Evolutionary conservation across 2,888 invertebrate species (phyloP).

Genomic region (Micoletzkya japonica): DNA sequence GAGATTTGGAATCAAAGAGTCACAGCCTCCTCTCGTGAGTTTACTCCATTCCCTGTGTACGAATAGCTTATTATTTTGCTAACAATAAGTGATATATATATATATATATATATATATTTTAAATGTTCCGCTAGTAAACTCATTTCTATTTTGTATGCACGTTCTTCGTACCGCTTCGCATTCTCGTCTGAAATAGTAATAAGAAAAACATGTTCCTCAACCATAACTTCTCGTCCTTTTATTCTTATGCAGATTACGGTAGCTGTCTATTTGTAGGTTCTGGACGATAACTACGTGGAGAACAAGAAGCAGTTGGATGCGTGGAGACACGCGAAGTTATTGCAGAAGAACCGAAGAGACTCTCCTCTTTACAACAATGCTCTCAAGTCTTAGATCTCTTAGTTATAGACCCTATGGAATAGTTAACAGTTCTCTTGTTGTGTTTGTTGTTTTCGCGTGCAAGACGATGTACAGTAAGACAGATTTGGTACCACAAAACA

Average conservation of each 20-base stretch:
- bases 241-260: neutral
- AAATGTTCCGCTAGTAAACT: too few relatives aligned
- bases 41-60: too few relatives aligned
- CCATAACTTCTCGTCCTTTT: neutral
- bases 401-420: neutral
- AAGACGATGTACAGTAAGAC: constrained; percentile 9
- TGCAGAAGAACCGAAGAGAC: constrained; percentile 22
- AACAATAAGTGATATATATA: too few relatives aligned
- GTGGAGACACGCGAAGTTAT: constrained; percentile 50
- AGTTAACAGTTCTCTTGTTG: neutral
- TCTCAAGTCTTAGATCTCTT: constrained; percentile 10
- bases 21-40: too few relatives aligned
- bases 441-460: constrained; percentile 14
- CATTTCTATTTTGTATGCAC: too few relatives aligned
- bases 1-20: constrained; percentile 71
- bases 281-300: constrained; percentile 55
- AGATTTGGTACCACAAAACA: constrained; percentile 1
- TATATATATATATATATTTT: neutral
- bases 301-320: constrained; percentile 50
- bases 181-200: too few relatives aligned
- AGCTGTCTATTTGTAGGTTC: constrained; percentile 38
- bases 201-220: too few relatives aligned
- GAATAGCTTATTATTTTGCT: too few relatives aligned
- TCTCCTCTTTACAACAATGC: constrained; percentile 27
- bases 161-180: too few relatives aligned